Evolutionary conservation across 2,797 vertebrate genomes (phyloP).

Genomic region (Gallirallus australis): DNA sequence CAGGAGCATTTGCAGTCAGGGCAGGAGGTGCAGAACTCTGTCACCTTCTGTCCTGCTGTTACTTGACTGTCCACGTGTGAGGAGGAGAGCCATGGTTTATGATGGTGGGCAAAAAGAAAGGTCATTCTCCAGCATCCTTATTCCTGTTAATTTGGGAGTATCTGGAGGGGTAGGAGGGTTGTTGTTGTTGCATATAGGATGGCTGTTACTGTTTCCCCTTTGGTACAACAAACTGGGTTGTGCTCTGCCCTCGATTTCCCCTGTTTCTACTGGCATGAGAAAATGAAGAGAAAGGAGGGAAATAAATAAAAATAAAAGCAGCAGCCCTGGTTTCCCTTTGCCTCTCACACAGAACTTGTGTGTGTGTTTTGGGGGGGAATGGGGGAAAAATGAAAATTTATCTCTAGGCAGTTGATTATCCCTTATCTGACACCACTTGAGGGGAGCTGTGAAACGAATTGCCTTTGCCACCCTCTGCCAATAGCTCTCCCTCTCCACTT

Average conservation of each 20-base stretch:
- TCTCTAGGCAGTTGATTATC: not conserved
- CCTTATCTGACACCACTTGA: rapidly evolving
- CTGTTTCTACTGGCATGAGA: not conserved
- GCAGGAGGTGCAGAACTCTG: not conserved
- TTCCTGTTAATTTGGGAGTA: not conserved
- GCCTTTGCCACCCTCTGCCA: slow-evolving; percentile 21
- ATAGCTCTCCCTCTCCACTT: not conserved
- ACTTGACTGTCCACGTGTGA: not conserved
- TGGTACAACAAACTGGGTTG: rapidly evolving
- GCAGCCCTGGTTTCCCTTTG: not conserved
- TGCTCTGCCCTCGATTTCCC: not conserved
- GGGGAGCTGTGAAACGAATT: not conserved
- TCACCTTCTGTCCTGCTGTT: not conserved
- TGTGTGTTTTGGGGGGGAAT: not conserved
- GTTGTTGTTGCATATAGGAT: not conserved
- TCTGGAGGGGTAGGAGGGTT: not conserved
- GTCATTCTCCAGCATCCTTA: not conserved
- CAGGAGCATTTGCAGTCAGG: not conserved
- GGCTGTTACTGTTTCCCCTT: not conserved
- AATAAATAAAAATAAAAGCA: not conserved
- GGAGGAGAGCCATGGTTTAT: not conserved
- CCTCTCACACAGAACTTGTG: not conserved
- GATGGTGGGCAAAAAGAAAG: not conserved
- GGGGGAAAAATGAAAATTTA: not conserved
- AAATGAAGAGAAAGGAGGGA: not conserved